Conservation (phyloP, 92 coral and sea anemone genomes). For the Siderastrea siderea region DNA sequence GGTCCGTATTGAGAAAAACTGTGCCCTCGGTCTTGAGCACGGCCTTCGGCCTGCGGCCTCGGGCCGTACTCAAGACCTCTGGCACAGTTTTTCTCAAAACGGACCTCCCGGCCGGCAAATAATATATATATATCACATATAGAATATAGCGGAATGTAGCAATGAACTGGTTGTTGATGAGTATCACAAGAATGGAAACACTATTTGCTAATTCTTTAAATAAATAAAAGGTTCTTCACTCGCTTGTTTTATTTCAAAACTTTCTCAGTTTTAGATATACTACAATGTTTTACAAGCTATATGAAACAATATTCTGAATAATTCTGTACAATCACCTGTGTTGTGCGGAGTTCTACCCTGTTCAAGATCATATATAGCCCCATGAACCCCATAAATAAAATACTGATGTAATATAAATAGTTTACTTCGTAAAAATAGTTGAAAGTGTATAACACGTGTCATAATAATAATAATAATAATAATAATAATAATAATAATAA, state of each 20-base stretch:
- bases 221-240: neutral
- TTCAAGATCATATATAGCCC: neutral
- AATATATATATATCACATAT: neutral
- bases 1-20: too few relatives aligned
- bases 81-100: too few relatives aligned
- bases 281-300: neutral
- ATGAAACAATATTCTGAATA: neutral
- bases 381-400: conserved; percentile 16
- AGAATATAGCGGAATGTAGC: neutral
- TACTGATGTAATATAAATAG: neutral
- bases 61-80: too few relatives aligned
- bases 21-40: too few relatives aligned
- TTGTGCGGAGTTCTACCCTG: neutral
- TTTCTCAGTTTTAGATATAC: neutral
- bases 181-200: too few relatives aligned
- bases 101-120: too few relatives aligned
- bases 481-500: too few relatives aligned
- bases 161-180: neutral
- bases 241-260: neutral
- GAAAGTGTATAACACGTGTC: neutral
- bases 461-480: too few relatives aligned
- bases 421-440: neutral
- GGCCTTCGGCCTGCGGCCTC: too few relatives aligned
- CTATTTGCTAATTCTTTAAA: too few relatives aligned
- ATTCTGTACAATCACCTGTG: neutral